phyloP scores from a whole-genome alignment of 2,797 vertebrate genomes.

The Xenops minutus region DNA sequence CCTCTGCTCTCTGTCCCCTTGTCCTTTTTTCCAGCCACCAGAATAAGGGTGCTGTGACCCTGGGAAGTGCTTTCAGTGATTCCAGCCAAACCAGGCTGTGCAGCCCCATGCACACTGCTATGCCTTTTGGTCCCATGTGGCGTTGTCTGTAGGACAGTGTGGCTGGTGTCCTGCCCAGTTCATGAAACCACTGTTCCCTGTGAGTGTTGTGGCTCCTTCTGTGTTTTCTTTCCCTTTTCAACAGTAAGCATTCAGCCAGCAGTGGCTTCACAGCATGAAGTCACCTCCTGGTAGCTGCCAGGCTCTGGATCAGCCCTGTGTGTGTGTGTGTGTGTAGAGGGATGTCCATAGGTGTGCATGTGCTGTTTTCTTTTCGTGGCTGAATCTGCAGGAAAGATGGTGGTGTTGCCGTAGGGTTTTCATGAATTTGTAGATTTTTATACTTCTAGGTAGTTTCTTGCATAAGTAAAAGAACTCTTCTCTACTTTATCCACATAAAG shows the following conservation, averaged over 20 bases:
- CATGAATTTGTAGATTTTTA: too few relatives aligned
- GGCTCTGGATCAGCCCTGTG: not conserved
- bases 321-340: not conserved
- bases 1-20: not conserved
- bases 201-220: not conserved
- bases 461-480: too few relatives aligned
- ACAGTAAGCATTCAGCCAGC: not conserved
- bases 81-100: not conserved
- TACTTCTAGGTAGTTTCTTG: too few relatives aligned
- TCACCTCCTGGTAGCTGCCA: not conserved
- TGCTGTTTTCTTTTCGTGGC: not conserved
- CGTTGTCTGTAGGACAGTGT: fast-evolving
- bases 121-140: fast-evolving
- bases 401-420: too few relatives aligned
- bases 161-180: not conserved
- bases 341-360: not conserved
- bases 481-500: too few relatives aligned
- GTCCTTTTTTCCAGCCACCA: not conserved
- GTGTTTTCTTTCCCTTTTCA: not conserved
- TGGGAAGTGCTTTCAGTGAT: not conserved
- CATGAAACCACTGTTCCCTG: not conserved
- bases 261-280: not conserved
- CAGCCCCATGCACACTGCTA: fast-evolving
- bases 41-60: not conserved
- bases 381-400: not conserved